Evolutionary conservation across 2,113 vertebrate species (phyloP).

Genomic region (Cebidichthys violaceus): DNA sequence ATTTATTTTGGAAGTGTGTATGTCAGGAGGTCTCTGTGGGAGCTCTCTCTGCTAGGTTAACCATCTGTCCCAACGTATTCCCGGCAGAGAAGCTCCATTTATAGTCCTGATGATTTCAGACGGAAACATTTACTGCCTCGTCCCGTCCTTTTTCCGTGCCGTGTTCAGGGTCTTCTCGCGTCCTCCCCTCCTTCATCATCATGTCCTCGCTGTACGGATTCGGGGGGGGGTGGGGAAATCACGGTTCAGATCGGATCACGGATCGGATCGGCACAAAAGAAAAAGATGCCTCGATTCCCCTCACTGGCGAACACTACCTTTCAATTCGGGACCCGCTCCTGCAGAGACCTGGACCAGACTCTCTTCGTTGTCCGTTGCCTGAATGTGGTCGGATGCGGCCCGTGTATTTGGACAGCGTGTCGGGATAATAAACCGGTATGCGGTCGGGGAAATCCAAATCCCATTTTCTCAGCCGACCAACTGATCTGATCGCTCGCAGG

Average conservation of each 20-base stretch:
- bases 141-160: neutral
- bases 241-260: neutral
- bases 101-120: neutral
- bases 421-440: constrained; percentile 45
- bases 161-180: neutral
- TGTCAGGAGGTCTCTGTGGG: constrained; percentile 21
- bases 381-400: neutral
- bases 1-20: constrained; percentile 36
- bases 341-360: neutral
- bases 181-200: neutral
- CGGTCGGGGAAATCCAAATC: constrained; percentile 39
- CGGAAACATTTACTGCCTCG: neutral
- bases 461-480: constrained; percentile 45
- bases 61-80: constrained; percentile 38
- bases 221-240: neutral
- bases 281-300: too few species aligned
- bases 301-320: neutral
- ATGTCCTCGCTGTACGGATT: neutral
- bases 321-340: neutral
- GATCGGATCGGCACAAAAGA: neutral
- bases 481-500: constrained; percentile 37
- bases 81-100: constrained; percentile 15
- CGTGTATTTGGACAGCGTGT: constrained; percentile 16
- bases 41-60: constrained; percentile 26
- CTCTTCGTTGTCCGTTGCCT: neutral